Percentiles rank a stretch among this genome's conserved stretches.
phyloP scores from a whole-genome alignment of 2,113 vertebrate species.

The Caretta caretta region DNA sequence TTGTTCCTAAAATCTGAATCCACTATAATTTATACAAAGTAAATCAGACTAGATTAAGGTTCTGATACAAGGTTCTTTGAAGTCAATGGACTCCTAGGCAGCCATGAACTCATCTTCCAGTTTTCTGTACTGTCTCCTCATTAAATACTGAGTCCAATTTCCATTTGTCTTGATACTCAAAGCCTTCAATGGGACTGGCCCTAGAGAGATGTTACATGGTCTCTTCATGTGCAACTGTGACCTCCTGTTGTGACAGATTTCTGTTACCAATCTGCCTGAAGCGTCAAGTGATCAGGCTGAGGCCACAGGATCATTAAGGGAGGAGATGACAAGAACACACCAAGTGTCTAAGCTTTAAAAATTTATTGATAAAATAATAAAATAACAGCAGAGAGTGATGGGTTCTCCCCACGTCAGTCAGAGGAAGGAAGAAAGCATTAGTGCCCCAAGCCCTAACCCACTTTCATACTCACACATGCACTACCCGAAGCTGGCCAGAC shows the following conservation, averaged over 20 bases:
- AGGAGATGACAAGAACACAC: too few relatives aligned
- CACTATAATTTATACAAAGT: background rate
- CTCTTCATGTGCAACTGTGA: background rate
- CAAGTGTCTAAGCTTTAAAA: too few relatives aligned
- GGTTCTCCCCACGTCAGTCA: too few relatives aligned
- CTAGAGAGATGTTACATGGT: background rate
- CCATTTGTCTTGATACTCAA: background rate
- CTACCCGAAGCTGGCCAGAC: too few relatives aligned
- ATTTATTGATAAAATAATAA: too few relatives aligned
- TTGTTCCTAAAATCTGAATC: background rate
- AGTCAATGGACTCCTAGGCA: background rate
- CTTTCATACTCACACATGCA: too few relatives aligned
- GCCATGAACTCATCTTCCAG: background rate
- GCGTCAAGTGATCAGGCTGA: too few relatives aligned
- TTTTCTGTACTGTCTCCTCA: background rate
- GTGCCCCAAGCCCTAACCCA: too few relatives aligned
- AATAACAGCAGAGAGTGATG: too few relatives aligned
- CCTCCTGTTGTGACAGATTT: background rate
- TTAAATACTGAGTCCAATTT: background rate
- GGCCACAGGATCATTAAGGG: too few relatives aligned
- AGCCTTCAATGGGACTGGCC: background rate
- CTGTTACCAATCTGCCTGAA: too few relatives aligned
- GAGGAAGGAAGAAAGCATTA: too few relatives aligned
- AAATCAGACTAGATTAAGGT: background rate
- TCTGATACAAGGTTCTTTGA: background rate